A percentile compares a stretch with the other conserved stretches of the same genome.
Evolutionary conservation across 2,113 vertebrate species (phyloP).

Genomic region (Vidua macroura): DNA sequence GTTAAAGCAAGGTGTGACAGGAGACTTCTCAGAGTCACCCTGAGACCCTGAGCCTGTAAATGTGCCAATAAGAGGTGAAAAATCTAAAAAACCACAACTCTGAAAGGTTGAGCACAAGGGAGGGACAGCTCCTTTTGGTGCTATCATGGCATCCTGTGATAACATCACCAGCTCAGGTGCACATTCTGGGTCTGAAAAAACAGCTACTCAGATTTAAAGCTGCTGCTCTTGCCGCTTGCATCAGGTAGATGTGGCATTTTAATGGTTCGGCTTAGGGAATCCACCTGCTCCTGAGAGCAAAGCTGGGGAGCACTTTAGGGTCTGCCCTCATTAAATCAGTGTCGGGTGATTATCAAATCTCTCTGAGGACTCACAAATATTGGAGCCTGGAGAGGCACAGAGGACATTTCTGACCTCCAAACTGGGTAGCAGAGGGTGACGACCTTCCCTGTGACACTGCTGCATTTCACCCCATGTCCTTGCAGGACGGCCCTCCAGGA

Average conservation of each 20-base stretch:
- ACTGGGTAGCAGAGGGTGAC: neutral
- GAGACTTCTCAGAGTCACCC: neutral
- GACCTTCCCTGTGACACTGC: neutral
- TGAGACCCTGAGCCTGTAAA: neutral
- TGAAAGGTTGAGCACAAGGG: neutral
- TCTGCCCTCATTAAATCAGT: neutral
- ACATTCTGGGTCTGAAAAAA: neutral
- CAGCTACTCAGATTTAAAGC: neutral
- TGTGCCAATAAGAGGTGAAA: neutral
- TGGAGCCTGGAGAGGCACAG: neutral
- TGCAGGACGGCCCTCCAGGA: neutral
- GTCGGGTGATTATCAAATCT: rapidly evolving
- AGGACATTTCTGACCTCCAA: neutral
- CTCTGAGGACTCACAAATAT: neutral
- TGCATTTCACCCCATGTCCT: neutral
- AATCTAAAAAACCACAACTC: rapidly evolving
- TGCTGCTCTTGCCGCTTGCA: neutral
- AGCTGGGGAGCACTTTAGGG: neutral
- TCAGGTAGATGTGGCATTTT: neutral
- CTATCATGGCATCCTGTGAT: neutral
- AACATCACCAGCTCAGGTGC: neutral
- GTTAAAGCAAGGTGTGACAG: neutral
- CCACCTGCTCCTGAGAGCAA: neutral
- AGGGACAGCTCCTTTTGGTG: neutral
- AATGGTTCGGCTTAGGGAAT: neutral